phyloP scores from a whole-genome alignment of 2,888 invertebrate species.

The Oxytorus armatus region DNA sequence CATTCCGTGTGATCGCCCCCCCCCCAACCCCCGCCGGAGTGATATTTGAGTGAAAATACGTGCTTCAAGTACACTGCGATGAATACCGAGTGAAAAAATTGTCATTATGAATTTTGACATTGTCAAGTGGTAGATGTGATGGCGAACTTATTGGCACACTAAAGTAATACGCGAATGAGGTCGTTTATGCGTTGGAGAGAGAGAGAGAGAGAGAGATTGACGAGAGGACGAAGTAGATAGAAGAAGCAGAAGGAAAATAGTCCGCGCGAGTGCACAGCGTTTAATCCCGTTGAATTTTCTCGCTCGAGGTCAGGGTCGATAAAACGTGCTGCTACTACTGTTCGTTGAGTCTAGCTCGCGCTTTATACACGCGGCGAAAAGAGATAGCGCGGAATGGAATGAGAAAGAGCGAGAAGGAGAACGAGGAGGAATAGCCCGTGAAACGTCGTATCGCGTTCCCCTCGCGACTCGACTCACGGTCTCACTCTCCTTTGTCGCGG shows the following conservation, averaged over 20 bases:
- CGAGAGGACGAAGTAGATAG: constrained; percentile 39
- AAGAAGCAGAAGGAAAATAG: constrained; percentile 32
- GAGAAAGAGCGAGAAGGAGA: neutral
- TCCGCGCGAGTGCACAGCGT: constrained; percentile 54
- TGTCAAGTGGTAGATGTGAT: constrained; percentile 19
- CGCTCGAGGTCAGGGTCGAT: constrained; percentile 69
- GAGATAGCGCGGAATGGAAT: neutral
- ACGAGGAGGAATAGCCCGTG: constrained; percentile 38
- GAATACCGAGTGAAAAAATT: neutral
- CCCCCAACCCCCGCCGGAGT: no score
- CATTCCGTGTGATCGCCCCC: no score
- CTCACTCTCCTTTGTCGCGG: constrained; percentile 59
- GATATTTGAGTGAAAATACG: no score
- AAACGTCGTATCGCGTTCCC: constrained; percentile 52
- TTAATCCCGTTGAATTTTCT: constrained; percentile 68
- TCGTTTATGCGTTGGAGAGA: no score
- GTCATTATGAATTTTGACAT: constrained; percentile 24
- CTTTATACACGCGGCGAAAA: constrained; percentile 26
- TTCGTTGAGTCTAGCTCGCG: constrained; percentile 40
- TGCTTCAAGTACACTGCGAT: no score
- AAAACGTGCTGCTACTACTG: constrained; percentile 65
- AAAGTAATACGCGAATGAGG: constrained; percentile 61
- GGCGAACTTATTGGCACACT: constrained; percentile 54
- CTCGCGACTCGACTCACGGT: constrained; percentile 47
- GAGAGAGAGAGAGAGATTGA: constrained; percentile 35